Percentiles rank a stretch among this genome's conserved stretches.
Conservation (phyloP, 2,888 invertebrate species). For the Eupithecia exiguata region DNA sequence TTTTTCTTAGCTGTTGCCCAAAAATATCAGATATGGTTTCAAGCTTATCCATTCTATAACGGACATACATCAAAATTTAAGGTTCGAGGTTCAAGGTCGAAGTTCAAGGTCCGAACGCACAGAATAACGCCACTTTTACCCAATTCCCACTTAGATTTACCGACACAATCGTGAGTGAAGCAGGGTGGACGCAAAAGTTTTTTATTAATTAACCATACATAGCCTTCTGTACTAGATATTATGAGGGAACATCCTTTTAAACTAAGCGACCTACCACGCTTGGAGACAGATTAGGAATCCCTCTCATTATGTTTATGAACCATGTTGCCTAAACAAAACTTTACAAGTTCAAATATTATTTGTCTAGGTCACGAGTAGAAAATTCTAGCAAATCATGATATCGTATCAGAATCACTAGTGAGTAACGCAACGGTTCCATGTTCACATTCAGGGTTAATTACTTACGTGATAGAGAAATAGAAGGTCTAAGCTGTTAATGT, state of each 20-base stretch:
- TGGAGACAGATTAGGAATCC: background rate
- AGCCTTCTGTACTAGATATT: background rate
- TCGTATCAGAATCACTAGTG: background rate
- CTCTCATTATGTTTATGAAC: background rate
- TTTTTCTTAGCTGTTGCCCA: background rate
- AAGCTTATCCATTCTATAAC: background rate
- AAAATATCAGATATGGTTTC: background rate
- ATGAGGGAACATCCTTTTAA: background rate
- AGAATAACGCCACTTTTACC: background rate
- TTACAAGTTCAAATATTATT: background rate
- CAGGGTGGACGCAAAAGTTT: background rate
- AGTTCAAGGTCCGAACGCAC: background rate
- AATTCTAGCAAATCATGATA: background rate
- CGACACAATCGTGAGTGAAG: background rate
- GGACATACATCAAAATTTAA: too few species aligned
- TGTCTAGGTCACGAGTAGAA: slow-evolving; percentile 1
- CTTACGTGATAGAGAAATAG: slow-evolving; percentile 11
- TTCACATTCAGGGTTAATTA: slow-evolving; percentile 14
- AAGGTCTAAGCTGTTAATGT: slow-evolving; percentile 7
- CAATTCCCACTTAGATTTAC: background rate
- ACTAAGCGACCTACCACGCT: background rate
- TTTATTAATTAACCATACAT: background rate
- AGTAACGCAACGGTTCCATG: background rate
- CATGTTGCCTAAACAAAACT: background rate
- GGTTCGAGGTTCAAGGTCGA: too few species aligned